These are phyloP conservation scores for Platyrinchus mystaceus DNA, from an alignment of 2,797 vertebrate species.

Conservation along the genomic window DNA sequence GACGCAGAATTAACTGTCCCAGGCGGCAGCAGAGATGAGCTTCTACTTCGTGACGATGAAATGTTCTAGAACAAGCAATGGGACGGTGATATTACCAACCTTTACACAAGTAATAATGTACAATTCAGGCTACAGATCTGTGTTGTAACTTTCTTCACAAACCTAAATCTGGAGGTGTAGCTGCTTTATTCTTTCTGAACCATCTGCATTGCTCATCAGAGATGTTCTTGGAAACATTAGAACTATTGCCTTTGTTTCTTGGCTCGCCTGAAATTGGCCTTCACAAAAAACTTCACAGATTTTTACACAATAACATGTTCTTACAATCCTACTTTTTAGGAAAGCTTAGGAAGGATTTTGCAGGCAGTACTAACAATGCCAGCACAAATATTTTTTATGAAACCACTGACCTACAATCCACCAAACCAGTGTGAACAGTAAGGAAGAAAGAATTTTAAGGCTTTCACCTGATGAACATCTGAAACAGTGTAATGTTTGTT, in stretches of 20 bases:
- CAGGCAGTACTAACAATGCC: background rate
- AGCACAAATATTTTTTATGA: background rate
- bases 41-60: slow-evolving; percentile 84
- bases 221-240: background rate
- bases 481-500: background rate
- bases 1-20: slow-evolving; percentile 85
- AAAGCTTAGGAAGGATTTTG: background rate
- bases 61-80: slow-evolving; percentile 80
- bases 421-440: background rate
- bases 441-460: background rate
- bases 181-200: background rate
- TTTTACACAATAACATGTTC: background rate
- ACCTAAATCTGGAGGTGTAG: background rate
- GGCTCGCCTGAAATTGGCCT: background rate
- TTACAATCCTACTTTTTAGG: background rate
- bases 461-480: background rate
- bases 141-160: background rate
- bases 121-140: background rate
- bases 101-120: background rate
- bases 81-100: slow-evolving; percentile 31
- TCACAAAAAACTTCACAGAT: background rate
- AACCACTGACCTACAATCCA: background rate
- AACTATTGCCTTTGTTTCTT: background rate
- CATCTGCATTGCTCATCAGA: background rate
- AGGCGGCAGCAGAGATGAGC: slow-evolving; percentile 89